These are phyloP conservation scores for Hypomecis atomaria DNA, from an alignment of 2,888 invertebrate genomes.

Conservation along the genomic window DNA sequence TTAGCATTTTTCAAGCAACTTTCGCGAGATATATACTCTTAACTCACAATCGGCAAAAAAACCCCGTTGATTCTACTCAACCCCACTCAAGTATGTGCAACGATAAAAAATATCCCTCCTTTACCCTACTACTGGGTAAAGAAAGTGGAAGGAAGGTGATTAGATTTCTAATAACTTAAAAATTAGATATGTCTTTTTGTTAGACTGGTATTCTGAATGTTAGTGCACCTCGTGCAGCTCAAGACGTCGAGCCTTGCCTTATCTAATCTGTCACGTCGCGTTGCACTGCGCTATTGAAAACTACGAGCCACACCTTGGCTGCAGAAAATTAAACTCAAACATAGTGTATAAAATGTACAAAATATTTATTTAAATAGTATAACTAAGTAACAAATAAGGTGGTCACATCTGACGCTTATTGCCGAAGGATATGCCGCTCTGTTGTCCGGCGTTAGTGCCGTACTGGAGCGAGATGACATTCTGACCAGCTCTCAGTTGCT, in stretches of 20 bases:
- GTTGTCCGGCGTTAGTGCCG: slow-evolving; percentile 98
- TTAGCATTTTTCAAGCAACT: too few species aligned
- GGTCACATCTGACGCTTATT: slow-evolving; percentile 97
- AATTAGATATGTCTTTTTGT: too few species aligned
- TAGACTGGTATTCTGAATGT: background rate
- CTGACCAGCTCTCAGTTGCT: slow-evolving; percentile 96
- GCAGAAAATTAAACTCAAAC: slow-evolving; percentile 46
- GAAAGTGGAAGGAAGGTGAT: too few species aligned
- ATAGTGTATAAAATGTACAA: slow-evolving; percentile 59
- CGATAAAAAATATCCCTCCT: too few species aligned
- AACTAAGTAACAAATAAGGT: slow-evolving; percentile 23
- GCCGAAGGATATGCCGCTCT: slow-evolving; percentile 97
- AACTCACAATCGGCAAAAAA: too few species aligned
- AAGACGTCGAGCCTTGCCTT: slow-evolving; percentile 40
- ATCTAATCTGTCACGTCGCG: slow-evolving; percentile 55
- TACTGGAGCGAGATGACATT: slow-evolving; percentile 97
- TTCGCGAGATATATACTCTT: too few species aligned
- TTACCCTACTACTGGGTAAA: too few species aligned
- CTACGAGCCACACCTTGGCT: slow-evolving; percentile 51
- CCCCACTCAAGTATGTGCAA: too few species aligned
- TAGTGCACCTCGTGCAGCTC: slow-evolving; percentile 37
- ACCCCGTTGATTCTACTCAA: too few species aligned
- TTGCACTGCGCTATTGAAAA: slow-evolving; percentile 36
- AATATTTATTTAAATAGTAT: slow-evolving; percentile 57
- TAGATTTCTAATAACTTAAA: too few species aligned